These are phyloP conservation scores for Cyphomyrus discorhynchus DNA, from an alignment of 2,113 vertebrate species.

Conservation along the genomic window DNA sequence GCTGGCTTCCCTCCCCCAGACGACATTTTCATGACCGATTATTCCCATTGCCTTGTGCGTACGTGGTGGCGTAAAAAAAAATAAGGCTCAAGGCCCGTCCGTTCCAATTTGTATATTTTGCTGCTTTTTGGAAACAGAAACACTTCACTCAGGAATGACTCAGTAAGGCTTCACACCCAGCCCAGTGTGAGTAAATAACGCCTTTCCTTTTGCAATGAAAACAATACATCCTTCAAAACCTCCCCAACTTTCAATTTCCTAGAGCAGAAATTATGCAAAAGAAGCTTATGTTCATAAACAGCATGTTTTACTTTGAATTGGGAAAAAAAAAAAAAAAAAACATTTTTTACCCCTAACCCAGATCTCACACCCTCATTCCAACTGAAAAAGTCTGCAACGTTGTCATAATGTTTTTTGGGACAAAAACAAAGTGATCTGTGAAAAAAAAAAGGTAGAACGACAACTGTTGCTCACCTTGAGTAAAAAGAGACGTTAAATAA, in stretches of 20 bases:
- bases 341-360: neutral
- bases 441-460: conserved; percentile 32
- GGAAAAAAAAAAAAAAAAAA: neutral
- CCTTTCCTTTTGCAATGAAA: neutral
- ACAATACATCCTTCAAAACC: neutral
- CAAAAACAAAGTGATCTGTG: conserved; percentile 23
- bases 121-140: neutral
- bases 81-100: neutral
- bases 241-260: neutral
- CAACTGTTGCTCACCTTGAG: conserved; percentile 42
- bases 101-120: neutral
- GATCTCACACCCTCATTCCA: neutral
- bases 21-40: neutral
- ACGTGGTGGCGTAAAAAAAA: neutral
- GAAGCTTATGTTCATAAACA: neutral
- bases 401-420: neutral
- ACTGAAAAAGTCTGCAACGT: neutral
- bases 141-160: conserved; percentile 9
- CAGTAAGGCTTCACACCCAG: neutral
- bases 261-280: neutral
- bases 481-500: conserved; percentile 61
- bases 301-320: neutral
- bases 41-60: neutral
- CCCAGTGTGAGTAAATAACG: neutral
- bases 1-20: conserved; percentile 30